Evolutionary conservation across 2,113 vertebrate genomes (phyloP), one percentile per base, ranked within the genome.

Genomic region (Ammodytes dubius): DNA sequence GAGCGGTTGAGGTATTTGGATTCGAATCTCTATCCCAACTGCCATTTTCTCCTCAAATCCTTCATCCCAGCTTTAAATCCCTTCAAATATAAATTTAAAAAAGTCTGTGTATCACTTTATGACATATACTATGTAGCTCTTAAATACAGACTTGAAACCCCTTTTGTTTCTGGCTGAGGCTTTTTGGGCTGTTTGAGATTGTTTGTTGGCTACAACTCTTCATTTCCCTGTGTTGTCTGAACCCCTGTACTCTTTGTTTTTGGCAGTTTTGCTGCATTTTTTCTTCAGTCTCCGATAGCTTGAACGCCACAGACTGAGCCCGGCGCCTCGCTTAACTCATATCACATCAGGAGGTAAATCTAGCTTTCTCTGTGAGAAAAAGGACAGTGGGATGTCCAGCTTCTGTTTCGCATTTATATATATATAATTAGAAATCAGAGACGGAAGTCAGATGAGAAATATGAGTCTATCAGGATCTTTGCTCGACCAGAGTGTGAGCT

Each of bases 181-280:
- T 8, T 61, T 27, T 7, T 57, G 37, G 19, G 1, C 15, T 8
- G 47, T 71, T 56, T 77, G 43, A 64, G 37, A 49, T 53, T 50
- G 13, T 27, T 11, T 14, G 47, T 17, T 13, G 9, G 19, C 45
- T 69, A 10, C 11, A 59, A 42, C 12, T 69, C 56, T 27, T 77
- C n/a, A 72, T 81, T 77, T 64, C 50, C 27, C 54, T 35, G 17
- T 39, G 8, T 57, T 69, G 49, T 83, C 56, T 27, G 19, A 79
- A 40, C 9, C 35, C 39, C 27, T 27, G 27, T 27, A 69, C 72
- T 47, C 49, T 81, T n/a, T 74, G 65, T 71, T 88, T 77, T 70
- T 84, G 85, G 81, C 89, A 72, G 56, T 54, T 86, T 82, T 58
- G 37, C 49, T 63, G 61, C 86, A 89, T 91, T 88, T 77, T 27